phyloP scores from a whole-genome alignment of 30 jellyfish, hydroid and myxozoan genomes.

The Rhopilema esculentum region DNA sequence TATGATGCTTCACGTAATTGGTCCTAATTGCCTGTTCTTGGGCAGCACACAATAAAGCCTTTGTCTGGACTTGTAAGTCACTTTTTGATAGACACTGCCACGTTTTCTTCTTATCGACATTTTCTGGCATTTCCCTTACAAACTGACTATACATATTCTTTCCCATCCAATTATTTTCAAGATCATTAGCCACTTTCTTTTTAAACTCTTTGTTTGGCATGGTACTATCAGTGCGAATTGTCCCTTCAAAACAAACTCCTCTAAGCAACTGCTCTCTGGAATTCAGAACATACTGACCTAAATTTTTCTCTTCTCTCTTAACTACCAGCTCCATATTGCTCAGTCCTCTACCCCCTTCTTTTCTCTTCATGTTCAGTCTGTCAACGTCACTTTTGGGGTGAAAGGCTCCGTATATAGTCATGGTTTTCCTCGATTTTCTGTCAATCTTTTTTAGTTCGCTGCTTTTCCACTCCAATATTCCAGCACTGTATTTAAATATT shows the following conservation, averaged over 20 bases:
- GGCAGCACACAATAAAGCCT: neutral
- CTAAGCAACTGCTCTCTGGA: no score
- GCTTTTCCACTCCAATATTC: constrained; percentile 22
- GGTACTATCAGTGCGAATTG: no score
- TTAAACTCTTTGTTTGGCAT: no score
- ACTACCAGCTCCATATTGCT: constrained; percentile 14
- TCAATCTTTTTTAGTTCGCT: constrained; percentile 12
- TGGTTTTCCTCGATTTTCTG: constrained; percentile 20
- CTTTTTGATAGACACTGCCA: neutral
- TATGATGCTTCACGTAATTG: neutral
- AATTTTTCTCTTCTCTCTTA: no score
- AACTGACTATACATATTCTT: neutral
- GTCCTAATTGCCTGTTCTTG: constrained; percentile 8
- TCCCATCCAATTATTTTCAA: no score
- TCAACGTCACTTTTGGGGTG: constrained; percentile 43
- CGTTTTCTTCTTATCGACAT: neutral
- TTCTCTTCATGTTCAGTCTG: neutral
- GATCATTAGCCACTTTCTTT: no score
- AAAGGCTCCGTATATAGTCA: constrained; percentile 11
- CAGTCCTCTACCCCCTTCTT: constrained; percentile 45
- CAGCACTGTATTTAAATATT: no score
- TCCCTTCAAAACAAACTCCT: no score
- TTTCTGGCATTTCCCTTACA: constrained; percentile 16
- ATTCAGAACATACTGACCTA: no score
- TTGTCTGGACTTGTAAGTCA: neutral